Evolutionary conservation across 2,888 invertebrate species (phyloP).

Genomic region (Caenorhabditis angaria): DNA sequence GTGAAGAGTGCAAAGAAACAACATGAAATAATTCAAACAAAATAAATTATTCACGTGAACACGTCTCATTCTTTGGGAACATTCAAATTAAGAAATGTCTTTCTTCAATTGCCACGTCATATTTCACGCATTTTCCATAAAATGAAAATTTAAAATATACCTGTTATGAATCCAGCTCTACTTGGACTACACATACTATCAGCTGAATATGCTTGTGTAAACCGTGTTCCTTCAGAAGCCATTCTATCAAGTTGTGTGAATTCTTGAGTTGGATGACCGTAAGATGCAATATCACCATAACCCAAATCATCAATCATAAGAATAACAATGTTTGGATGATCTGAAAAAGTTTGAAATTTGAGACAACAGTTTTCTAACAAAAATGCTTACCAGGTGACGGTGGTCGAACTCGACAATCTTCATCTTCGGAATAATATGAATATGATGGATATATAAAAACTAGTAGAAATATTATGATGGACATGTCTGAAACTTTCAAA

Average conservation of each 20-base stretch:
- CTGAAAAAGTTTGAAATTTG: slow-evolving; percentile 8
- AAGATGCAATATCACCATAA: slow-evolving; percentile 69
- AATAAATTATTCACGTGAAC: not conserved
- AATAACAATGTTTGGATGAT: slow-evolving; percentile 75
- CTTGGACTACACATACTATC: slow-evolving; percentile 76
- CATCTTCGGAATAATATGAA: not conserved
- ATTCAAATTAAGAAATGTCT: too few species aligned
- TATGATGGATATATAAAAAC: slow-evolving; percentile 6
- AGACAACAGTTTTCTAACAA: not conserved
- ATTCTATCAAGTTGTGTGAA: slow-evolving; percentile 70
- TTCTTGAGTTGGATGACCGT: slow-evolving; percentile 73
- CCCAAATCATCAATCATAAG: slow-evolving; percentile 76
- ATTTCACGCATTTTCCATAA: too few species aligned
- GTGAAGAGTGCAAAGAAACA: too few species aligned
- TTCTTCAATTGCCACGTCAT: too few species aligned
- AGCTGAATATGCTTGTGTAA: slow-evolving; percentile 75
- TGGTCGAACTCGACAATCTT: not conserved
- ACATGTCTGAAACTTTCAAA: slow-evolving; percentile 30
- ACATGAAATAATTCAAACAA: too few species aligned
- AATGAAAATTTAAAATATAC: slow-evolving; percentile 53
- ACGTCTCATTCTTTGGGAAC: too few species aligned
- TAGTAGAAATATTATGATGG: slow-evolving; percentile 31
- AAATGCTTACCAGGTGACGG: not conserved
- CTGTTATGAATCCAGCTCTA: slow-evolving; percentile 76
- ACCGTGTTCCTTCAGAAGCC: slow-evolving; percentile 73